A percentile compares a stretch with the other conserved stretches of the same genome.
phyloP scores from a whole-genome alignment of 1,140 invertebrate genomes.

The Orchesella cincta region DNA sequence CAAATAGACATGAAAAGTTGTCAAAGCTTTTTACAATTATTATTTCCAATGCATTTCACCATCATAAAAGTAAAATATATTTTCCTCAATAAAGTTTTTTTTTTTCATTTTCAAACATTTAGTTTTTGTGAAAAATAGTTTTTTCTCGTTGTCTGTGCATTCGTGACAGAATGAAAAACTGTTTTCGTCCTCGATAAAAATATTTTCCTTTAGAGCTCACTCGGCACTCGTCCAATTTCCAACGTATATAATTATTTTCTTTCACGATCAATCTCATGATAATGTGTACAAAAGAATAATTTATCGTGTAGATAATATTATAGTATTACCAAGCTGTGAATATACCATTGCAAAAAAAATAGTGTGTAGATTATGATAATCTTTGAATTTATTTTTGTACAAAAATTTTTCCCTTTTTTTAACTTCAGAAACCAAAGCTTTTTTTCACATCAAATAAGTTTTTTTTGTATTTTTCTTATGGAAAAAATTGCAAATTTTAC shows the following conservation, averaged over 20 bases:
- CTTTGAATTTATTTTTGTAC: not conserved
- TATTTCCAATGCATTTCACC: not conserved
- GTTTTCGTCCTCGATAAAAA: not conserved
- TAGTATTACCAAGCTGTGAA: not conserved
- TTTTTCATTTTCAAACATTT: not conserved
- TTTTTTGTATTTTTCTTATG: conserved; percentile 8
- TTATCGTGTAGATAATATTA: not conserved
- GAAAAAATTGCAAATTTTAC: conserved; percentile 12
- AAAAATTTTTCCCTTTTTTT: not conserved
- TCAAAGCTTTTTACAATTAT: not conserved
- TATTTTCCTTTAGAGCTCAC: conserved; percentile 15
- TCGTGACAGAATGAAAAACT: conserved; percentile 1
- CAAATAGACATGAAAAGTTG: not conserved
- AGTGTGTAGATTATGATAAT: not conserved
- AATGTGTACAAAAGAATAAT: not conserved
- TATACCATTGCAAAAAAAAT: conserved; percentile 7
- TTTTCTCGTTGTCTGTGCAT: not conserved
- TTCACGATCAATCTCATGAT: not conserved
- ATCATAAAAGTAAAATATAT: not conserved
- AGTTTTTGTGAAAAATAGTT: not conserved
- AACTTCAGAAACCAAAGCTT: not conserved
- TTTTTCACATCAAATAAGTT: not conserved
- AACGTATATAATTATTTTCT: not conserved
- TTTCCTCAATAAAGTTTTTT: not conserved
- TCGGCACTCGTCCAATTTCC: conserved; percentile 22